Evolutionary conservation across 1,140 invertebrate species (phyloP).

Genomic region (Acyrthosiphon pisum): DNA sequence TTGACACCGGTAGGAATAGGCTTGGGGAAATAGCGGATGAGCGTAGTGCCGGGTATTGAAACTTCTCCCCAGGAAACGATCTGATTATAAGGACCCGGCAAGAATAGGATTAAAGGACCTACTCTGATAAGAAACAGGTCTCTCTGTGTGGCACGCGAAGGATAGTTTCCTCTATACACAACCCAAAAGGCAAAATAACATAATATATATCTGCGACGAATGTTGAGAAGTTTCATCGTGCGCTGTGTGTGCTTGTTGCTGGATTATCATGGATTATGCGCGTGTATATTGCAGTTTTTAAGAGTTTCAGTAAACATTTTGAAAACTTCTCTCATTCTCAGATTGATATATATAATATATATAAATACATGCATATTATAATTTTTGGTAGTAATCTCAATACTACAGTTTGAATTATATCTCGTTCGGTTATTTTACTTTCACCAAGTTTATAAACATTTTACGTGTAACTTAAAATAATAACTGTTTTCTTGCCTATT

Average conservation of each 20-base stretch:
- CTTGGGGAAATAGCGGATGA: background rate
- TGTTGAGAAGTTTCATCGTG: conserved; percentile 12
- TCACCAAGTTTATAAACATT: background rate
- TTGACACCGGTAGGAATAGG: conserved; percentile 22
- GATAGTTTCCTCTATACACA: background rate
- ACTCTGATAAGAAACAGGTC: conserved; percentile 42
- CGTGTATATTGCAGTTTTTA: conserved; percentile 13
- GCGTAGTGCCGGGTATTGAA: conserved; percentile 49
- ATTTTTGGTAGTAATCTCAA: background rate
- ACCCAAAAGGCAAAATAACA: conserved; percentile 37
- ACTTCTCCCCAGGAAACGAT: conserved; percentile 38
- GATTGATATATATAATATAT: background rate
- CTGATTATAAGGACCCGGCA: conserved; percentile 39
- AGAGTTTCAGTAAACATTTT: conserved; percentile 29
- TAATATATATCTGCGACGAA: background rate
- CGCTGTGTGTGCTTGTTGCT: background rate
- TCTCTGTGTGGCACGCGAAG: background rate
- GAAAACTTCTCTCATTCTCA: background rate
- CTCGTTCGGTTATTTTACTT: background rate
- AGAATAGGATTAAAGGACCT: conserved; percentile 51
- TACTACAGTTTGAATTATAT: background rate
- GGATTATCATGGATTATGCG: conserved; percentile 16
- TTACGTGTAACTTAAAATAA: background rate
- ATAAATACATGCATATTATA: background rate
- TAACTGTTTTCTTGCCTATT: background rate